Evolutionary conservation across 2,888 invertebrate genomes (phyloP).

Genomic region (Poecilus cupreus): DNA sequence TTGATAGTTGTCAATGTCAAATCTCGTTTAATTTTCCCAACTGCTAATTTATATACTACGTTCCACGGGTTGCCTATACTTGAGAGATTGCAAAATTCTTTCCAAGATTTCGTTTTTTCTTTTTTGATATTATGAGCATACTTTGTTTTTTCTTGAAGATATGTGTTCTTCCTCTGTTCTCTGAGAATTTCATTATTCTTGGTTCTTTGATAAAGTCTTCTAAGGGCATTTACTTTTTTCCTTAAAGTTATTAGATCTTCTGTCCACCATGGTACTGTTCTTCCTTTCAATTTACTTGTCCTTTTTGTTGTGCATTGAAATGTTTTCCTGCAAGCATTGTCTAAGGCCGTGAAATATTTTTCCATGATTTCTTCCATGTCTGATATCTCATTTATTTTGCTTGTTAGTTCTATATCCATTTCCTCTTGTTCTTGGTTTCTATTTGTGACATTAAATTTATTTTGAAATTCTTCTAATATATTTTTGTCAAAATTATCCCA

Average conservation of each 20-base stretch:
- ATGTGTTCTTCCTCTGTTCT: neutral
- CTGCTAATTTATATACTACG: neutral
- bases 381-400: neutral
- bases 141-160: neutral
- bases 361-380: neutral
- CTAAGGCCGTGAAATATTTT: neutral
- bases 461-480: neutral
- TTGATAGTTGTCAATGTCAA: too few relatives aligned
- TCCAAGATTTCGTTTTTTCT: neutral
- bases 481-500: neutral
- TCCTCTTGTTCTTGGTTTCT: neutral
- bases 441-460: neutral
- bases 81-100: neutral
- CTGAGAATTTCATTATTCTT: neutral
- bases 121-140: neutral
- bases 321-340: neutral
- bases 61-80: neutral
- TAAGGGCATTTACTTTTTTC: conserved; percentile 2
- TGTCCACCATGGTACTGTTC: neutral
- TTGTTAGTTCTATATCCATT: neutral
- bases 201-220: conserved; percentile 2
- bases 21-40: too few relatives aligned
- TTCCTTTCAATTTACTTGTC: neutral
- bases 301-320: neutral
- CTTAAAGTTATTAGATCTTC: neutral